Evolutionary conservation across 2,888 invertebrate genomes (phyloP).

Genomic region (Entomobrya multifasciata): DNA sequence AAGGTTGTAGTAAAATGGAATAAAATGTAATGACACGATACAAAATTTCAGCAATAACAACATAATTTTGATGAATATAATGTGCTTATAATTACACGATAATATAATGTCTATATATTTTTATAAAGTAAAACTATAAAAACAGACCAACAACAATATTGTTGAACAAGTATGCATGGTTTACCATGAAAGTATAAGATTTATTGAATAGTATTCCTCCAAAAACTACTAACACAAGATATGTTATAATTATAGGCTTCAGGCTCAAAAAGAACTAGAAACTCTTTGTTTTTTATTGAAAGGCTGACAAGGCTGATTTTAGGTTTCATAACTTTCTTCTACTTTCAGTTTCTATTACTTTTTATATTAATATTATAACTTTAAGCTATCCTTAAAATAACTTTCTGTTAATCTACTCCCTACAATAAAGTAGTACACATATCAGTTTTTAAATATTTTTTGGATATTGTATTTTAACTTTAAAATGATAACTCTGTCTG

Average conservation of each 20-base stretch:
- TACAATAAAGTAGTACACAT: not conserved
- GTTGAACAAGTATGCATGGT: not conserved
- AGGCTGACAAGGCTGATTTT: slow-evolving; percentile 57
- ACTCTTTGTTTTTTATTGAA: slow-evolving; percentile 34
- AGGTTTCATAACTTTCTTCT: not conserved
- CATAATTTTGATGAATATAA: no score
- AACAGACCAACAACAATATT: not conserved
- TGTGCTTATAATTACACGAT: not conserved
- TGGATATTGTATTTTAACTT: not conserved
- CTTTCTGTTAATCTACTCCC: not conserved
- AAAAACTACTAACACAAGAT: not conserved
- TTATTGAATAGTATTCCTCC: not conserved
- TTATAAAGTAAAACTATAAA: slow-evolving; percentile 15
- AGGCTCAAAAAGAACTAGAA: not conserved
- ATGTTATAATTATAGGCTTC: not conserved
- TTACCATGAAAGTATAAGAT: slow-evolving; percentile 11
- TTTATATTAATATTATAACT: not conserved
- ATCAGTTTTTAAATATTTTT: not conserved
- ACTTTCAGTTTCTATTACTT: not conserved
- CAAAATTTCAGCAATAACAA: not conserved
- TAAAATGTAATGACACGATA: slow-evolving; percentile 8
- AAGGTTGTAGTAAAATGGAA: slow-evolving; percentile 1
- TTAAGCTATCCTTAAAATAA: not conserved
- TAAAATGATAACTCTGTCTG: not conserved
- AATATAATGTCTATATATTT: not conserved